Evolutionary conservation across 2,888 invertebrate genomes (phyloP), one percentile per base, ranked within the genome.

Genomic region (Allophyes oxyacanthae): DNA sequence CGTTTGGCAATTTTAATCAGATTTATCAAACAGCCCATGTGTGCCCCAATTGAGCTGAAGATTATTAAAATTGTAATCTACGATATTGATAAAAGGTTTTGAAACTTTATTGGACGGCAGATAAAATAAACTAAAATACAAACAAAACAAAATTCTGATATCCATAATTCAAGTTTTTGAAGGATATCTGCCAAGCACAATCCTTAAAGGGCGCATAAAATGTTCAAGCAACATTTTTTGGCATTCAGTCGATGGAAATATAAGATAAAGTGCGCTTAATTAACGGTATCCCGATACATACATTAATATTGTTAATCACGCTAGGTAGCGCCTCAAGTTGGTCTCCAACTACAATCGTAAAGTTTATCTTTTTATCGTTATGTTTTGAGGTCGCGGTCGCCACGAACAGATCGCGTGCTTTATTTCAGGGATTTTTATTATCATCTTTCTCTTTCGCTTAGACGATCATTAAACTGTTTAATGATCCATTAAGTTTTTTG

Each of bases 341-440:
- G 41, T 61, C 60, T 66, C 54, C 37, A 62, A 64, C 46, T 63
- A 55, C 71, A 77, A 76, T 81, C 75, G 59, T 80, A 77, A 77
- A 83, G 80, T 85, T 82, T 78, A 80, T 78, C 74, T 69, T 77
- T 81, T 83, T 83, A 84, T 84, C 81, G 63, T 69, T 68, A 78
- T 72, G 75, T 82, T 84, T 86, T 85, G 81, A 77, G 86, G 87
- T 86, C 84, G 83, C 69, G 77, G 81, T 74, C 81, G 72, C 70
- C 79, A 81, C 79, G 77, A 78, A 70, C 56, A 59, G 57, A 65
- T 82, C 49, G 82, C 83, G 85, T 86, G 85, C 64, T 72, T 62
- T 49, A 73, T 66, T 79, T 76, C 59, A 64, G 51, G 38, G 53
- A 74, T 68, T 76, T 75, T 69, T 76, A 66, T 68, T 61, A 50